These are phyloP conservation scores for Lethenteron reissneri DNA, from an alignment of 2,113 vertebrate genomes.

Conservation along the genomic window DNA sequence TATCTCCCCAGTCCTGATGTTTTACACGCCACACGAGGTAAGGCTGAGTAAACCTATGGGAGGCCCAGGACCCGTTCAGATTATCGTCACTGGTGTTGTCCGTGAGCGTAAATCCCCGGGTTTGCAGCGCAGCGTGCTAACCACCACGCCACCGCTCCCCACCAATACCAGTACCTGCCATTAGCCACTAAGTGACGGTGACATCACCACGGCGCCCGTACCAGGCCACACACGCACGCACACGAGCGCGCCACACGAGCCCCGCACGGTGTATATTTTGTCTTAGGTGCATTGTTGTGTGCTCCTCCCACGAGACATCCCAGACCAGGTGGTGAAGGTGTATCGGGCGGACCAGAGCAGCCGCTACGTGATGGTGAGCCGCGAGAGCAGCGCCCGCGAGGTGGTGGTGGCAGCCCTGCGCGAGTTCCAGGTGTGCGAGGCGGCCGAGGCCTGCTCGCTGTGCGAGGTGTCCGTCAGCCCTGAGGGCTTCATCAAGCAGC, in stretches of 20 bases:
- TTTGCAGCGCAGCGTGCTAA: no score
- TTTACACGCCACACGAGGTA: no score
- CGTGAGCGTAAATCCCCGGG: no score
- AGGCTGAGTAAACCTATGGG: no score
- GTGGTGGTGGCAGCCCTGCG: constrained; percentile 61
- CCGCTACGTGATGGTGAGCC: constrained; percentile 92
- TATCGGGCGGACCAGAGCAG: constrained; percentile 93
- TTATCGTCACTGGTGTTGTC: no score
- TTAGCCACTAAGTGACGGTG: not conserved
- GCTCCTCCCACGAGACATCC: constrained; percentile 37
- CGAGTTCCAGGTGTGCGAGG: constrained; percentile 49
- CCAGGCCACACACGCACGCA: not conserved
- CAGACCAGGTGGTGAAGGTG: constrained; percentile 81
- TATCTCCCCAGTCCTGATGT: no score
- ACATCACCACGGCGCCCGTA: not conserved
- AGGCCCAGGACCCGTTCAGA: no score
- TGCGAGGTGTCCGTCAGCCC: constrained; percentile 81
- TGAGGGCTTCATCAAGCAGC: constrained; percentile 79
- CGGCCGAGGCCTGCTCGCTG: constrained; percentile 56
- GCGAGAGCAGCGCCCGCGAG: constrained; percentile 88
- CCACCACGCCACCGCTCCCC: no score
- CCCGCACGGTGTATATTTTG: no score
- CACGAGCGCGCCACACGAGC: not conserved
- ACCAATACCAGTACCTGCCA: no score
- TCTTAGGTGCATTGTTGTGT: no score